Conservation (phyloP, 1,140 invertebrate species). For the Parasteatoda tepidariorum region DNA sequence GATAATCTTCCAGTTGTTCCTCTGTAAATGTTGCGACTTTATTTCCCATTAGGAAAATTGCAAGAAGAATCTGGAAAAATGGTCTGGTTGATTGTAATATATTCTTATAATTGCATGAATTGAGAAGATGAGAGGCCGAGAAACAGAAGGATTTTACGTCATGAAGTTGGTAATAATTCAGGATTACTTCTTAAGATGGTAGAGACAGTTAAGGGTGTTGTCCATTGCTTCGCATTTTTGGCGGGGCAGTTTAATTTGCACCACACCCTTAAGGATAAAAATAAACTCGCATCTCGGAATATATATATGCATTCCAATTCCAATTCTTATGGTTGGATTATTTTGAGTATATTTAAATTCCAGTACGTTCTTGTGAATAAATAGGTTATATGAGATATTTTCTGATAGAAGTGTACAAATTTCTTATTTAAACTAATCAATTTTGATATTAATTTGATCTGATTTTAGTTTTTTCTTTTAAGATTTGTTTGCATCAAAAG, state of each 20-base stretch:
- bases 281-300: slow-evolving; percentile 37
- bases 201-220: slow-evolving; percentile 41
- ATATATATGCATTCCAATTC: slow-evolving; percentile 42
- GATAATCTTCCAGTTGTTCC: slow-evolving; percentile 91
- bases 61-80: no score
- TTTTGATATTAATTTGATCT: no score
- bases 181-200: slow-evolving; percentile 4
- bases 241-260: slow-evolving; percentile 49
- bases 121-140: no score
- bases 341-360: neutral
- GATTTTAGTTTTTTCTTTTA: no score
- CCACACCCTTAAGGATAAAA: slow-evolving; percentile 56
- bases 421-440: no score
- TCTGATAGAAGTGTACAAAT: no score
- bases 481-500: no score
- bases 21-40: slow-evolving; percentile 90
- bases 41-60: slow-evolving; percentile 83
- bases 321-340: slow-evolving; percentile 8
- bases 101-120: no score
- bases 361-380: no score
- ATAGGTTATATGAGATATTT: no score
- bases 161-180: neutral
- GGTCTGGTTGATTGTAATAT: no score
- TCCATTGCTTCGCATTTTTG: slow-evolving; percentile 39
- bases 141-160: no score